Base-by-base conservation (phyloP, 2,113 vertebrate species). In the Morone chrysops region DNA sequence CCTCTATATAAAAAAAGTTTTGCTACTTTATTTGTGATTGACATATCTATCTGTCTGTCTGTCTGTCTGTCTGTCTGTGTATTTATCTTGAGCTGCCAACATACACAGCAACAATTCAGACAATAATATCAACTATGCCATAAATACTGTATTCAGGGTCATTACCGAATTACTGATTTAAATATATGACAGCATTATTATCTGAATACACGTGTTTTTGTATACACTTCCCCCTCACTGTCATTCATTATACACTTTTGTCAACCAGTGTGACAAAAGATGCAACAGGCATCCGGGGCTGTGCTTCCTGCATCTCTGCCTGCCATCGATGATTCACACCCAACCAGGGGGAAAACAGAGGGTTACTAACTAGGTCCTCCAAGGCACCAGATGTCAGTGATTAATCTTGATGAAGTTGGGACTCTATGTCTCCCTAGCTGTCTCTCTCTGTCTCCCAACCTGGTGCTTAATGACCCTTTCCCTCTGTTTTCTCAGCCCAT, bases 391-490 rank as follows among this genome's bases (percentile, higher is more conserved):
- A 93, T 94, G 93, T 92, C 92, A 92, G 89, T 92, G 90, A 94
- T 93, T 93, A 90, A 93, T 94, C 92, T 93, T 93, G 91, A 94
- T 93, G 92, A 93, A 93, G 91, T 90, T 89, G 89, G 87, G 89
- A 92, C 91, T 92, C 78, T 80, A 70, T 75, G 89, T 92, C 90
- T 92, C 88, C 81, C 87, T 87, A 31, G 86, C 87, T 87, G 86
- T 92, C 81, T 85, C 78, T 90, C 83, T 85, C 89, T 80, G 80
- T 90, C 90, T 90, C 83, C 86, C 82, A 89, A 92, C 89, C 93
- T 90, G 90, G 77, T 92, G 90, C 89, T 90, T 94, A 94, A 94
- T 93, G 93, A 93, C 89, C 92, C 93, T 78, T 86, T 89, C 85
- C 86, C 85, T 84, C 84, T 88, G 89, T 93, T 89, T 92, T 89